These are phyloP conservation scores for Poicephalus meyeri DNA, from an alignment of 2,113 vertebrate species.

Conservation along the genomic window DNA sequence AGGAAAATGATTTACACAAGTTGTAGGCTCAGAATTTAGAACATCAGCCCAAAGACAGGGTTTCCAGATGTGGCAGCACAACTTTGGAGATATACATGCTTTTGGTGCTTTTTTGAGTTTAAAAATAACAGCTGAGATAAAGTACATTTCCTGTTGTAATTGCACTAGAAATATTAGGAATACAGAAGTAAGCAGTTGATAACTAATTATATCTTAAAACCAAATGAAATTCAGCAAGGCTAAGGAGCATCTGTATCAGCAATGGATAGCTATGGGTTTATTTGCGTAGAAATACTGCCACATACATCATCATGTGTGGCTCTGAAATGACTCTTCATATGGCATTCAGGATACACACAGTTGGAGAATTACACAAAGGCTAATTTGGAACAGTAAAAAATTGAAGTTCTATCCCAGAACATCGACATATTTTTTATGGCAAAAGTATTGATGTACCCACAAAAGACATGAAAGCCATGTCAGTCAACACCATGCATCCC, in stretches of 20 bases:
- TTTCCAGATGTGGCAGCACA: background rate
- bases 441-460: background rate
- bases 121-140: background rate
- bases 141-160: background rate
- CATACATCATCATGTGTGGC: background rate
- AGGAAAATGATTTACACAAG: background rate
- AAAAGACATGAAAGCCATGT: background rate
- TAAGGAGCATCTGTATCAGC: background rate
- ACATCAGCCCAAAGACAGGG: background rate
- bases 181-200: background rate
- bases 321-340: background rate
- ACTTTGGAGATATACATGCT: background rate
- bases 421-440: fast-evolving
- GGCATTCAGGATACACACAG: background rate
- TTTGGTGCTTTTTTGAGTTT: background rate
- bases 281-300: background rate
- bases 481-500: background rate
- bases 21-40: background rate
- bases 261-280: background rate
- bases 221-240: background rate
- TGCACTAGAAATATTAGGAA: background rate
- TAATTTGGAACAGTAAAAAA: background rate
- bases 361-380: background rate
- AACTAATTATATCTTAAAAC: background rate
- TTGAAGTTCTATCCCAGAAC: background rate